Evolutionary conservation across 1,140 invertebrate genomes (phyloP).

Genomic region (Hirudo medicinalis): DNA sequence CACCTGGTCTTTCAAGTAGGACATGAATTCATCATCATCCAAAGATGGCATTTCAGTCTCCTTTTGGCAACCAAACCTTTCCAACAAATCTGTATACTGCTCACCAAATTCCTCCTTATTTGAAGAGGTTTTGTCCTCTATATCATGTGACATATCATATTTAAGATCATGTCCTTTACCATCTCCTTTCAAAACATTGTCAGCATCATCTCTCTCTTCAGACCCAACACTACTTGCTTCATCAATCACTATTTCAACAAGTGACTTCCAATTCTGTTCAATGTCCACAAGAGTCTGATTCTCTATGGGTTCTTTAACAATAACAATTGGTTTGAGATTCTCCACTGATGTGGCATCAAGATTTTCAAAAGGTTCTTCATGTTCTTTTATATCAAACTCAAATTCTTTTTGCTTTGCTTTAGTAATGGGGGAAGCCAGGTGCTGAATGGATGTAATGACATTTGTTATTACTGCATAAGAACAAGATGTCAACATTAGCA

Average conservation of each 20-base stretch:
- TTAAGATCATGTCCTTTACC: background rate
- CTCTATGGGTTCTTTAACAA: no score
- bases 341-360: no score
- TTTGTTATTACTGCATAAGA: background rate
- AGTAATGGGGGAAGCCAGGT: background rate
- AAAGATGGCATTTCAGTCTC: background rate
- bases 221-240: background rate
- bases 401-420: background rate
- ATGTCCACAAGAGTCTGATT: background rate
- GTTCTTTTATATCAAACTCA: background rate
- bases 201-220: conserved; percentile 6
- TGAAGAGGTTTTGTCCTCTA: no score
- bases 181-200: background rate
- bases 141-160: no score
- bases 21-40: no score
- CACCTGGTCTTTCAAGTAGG: no score
- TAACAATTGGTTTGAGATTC: no score
- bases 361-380: background rate
- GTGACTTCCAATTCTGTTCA: background rate
- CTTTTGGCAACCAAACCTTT: background rate
- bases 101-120: background rate
- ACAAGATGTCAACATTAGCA: conserved; percentile 2
- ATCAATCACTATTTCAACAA: background rate
- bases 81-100: background rate
- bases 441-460: conserved; percentile 3